Evolutionary conservation across 2,888 invertebrate species (phyloP).

Genomic region (Anoplius nigerrimus): DNA sequence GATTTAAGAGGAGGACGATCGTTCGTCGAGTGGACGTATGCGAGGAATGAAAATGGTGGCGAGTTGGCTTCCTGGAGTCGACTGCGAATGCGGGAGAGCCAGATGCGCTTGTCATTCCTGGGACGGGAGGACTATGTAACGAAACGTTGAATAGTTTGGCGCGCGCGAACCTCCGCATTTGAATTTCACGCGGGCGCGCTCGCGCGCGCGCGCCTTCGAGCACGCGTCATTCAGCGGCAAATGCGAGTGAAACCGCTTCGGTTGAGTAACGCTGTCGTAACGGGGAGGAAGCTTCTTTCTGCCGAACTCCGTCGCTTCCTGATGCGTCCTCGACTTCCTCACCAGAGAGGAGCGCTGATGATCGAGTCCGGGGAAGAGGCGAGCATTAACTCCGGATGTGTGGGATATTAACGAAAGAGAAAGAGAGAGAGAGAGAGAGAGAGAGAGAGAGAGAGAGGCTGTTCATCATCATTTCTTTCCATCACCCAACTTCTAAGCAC

Average conservation of each 20-base stretch:
- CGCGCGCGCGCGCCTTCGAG: not conserved
- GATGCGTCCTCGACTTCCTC: slow-evolving; percentile 16
- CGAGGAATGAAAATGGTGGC: too few species aligned
- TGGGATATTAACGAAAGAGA: too few species aligned
- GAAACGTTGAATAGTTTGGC: slow-evolving; percentile 34
- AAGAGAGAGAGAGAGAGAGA: not conserved
- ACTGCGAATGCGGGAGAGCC: slow-evolving; percentile 9
- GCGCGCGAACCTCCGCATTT: slow-evolving; percentile 39
- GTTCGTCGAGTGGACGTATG: too few species aligned
- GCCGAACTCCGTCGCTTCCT: slow-evolving; percentile 7
- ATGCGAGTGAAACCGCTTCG: slow-evolving; percentile 51
- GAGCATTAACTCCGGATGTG: not conserved
- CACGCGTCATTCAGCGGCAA: slow-evolving; percentile 21
- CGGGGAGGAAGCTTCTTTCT: slow-evolving; percentile 38
- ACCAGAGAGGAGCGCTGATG: slow-evolving; percentile 6
- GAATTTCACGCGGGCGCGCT: slow-evolving; percentile 39
- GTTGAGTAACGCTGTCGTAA: slow-evolving; percentile 55
- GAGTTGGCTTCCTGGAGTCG: slow-evolving; percentile 9
- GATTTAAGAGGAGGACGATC: too few species aligned
- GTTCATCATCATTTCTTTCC: too few species aligned
- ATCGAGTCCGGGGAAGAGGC: not conserved
- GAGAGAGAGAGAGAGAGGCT: not conserved
- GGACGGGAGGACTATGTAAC: slow-evolving; percentile 18
- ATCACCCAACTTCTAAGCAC: too few species aligned
- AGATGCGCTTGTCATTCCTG: slow-evolving; percentile 47